Base-by-base conservation (phyloP, 2,888 invertebrate genomes). In the Ferrisia virgata region DNA sequence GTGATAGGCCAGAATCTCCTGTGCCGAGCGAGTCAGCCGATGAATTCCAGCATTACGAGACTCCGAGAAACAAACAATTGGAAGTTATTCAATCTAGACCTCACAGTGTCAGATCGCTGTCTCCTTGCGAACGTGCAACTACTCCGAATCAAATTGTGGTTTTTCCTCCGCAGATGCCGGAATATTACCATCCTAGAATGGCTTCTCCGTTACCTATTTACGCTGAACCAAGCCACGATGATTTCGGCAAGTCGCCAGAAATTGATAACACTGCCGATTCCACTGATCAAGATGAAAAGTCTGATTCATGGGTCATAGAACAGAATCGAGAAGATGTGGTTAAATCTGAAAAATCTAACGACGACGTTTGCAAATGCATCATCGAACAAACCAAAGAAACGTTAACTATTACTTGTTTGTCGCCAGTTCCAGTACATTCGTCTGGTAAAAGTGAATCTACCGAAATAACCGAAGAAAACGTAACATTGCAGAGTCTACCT, bases 151-250 rank as follows among this genome's bases (percentile, higher is more conserved):
- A 86, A 78, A 81, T 86, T 5, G 86, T 87, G 22, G 85, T 86
- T 13, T 87, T 87, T 64, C 87, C 87, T 15, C 87, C 87, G 2
- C 85, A 86, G 58, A 72, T 86, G 22, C 87, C 87, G 6, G 18
- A 1, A 9, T 25, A 69, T 25, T 78, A 76, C 15, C 82, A 39
- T 1, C 39, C 39, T 4, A 84, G 53, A 40, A 40, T 80, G 11
- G 36, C 72, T 33, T 81, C 81, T 18, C 81, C 81, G 6, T n/a
- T 53, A 11, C 81, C 81, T 31, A 72, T 72, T 33, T 72, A 72
- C 15, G 0, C 36, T 9, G 15, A 6, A 72, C n/a, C 47, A 18
- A 6, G 15, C 28, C 53, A 18, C 18, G 53, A 9, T 15, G 43
- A 39, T 8, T 8, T 39, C 39, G 39, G 39, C 6, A 39, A 11